These are phyloP conservation scores for Creontiades dilutus DNA, from an alignment of 2,888 invertebrate species.

Conservation along the genomic window DNA sequence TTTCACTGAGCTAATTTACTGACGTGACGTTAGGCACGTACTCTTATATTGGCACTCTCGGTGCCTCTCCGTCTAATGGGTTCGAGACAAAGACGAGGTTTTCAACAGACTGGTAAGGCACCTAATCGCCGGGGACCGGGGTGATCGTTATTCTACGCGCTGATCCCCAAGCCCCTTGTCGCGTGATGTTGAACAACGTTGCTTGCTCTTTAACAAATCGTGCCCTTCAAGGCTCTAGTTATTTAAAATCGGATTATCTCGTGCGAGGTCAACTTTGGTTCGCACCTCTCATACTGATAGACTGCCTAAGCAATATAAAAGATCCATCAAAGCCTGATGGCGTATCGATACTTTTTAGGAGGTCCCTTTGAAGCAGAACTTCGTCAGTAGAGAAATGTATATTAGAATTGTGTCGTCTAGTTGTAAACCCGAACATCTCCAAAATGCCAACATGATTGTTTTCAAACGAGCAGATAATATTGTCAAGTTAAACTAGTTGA, in stretches of 20 bases:
- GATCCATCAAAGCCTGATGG: too few relatives aligned
- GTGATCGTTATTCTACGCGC: slow-evolving; percentile 17
- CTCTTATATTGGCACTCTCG: slow-evolving; percentile 23
- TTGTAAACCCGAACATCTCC: too few relatives aligned
- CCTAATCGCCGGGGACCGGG: not conserved
- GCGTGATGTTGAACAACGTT: slow-evolving; percentile 33
- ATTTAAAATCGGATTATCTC: slow-evolving; percentile 36
- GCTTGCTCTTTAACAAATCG: slow-evolving; percentile 20
- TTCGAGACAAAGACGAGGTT: slow-evolving; percentile 30
- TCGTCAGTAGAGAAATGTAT: too few relatives aligned
- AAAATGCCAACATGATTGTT: too few relatives aligned
- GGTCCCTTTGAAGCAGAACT: too few relatives aligned
- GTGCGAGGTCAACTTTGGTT: not conserved
- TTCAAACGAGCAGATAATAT: too few relatives aligned
- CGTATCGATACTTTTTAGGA: too few relatives aligned
- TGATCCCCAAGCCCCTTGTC: not conserved
- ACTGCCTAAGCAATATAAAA: too few relatives aligned
- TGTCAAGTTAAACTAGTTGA: too few relatives aligned
- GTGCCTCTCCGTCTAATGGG: slow-evolving; percentile 20
- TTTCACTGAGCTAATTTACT: slow-evolving; percentile 47
- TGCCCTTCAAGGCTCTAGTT: not conserved
- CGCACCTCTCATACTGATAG: not conserved
- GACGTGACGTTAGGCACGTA: slow-evolving; percentile 51
- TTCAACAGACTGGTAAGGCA: slow-evolving; percentile 1
- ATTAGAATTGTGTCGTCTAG: too few relatives aligned